phyloP scores from a whole-genome alignment of 2,797 vertebrate genomes.

The Triplophysa yarkandensis region DNA sequence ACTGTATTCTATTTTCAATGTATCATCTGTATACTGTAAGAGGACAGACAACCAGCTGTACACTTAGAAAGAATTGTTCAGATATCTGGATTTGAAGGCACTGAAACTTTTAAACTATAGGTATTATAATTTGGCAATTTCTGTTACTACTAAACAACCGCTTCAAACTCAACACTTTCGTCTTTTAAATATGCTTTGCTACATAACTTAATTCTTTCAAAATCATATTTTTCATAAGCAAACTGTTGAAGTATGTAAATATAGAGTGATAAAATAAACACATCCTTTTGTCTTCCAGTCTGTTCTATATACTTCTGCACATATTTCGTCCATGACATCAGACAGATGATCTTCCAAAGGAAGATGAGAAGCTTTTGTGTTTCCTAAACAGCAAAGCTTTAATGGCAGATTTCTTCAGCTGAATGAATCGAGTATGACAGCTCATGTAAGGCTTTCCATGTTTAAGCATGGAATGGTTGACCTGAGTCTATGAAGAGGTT shows the following conservation, averaged over 20 bases:
- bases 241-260: neutral
- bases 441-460: constrained; percentile 43
- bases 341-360: constrained; percentile 36
- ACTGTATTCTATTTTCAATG: neutral
- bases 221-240: neutral
- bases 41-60: neutral
- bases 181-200: no score
- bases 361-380: constrained; percentile 35
- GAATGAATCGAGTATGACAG: constrained; percentile 44
- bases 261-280: neutral
- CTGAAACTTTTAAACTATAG: neutral
- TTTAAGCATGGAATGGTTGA: constrained; percentile 38
- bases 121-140: no score
- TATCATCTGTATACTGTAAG: neutral
- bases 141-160: neutral
- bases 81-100: neutral
- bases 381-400: constrained; percentile 31
- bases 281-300: neutral
- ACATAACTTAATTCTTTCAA: neutral
- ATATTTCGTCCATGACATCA: constrained; percentile 34
- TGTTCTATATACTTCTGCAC: neutral
- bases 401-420: constrained; percentile 36
- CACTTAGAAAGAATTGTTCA: neutral
- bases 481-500: constrained; percentile 41
- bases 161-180: neutral